A percentile compares a stretch with the other conserved stretches of the same genome.
phyloP scores from a whole-genome alignment of 2,888 invertebrate genomes.

The Thymelicus sylvestris region DNA sequence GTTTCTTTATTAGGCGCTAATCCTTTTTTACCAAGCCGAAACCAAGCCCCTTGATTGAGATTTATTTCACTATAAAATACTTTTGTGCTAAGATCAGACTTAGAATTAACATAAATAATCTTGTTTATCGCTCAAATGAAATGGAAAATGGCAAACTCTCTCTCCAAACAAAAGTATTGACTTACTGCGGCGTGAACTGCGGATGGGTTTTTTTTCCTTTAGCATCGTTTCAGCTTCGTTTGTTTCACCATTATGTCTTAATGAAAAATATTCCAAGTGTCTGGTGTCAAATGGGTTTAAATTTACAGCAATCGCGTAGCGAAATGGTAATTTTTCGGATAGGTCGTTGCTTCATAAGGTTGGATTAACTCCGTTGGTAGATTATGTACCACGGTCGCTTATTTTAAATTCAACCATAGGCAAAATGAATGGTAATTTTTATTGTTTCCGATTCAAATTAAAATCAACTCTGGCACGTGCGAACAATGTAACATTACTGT shows the following conservation, averaged over 20 bases:
- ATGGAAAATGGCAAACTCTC: conserved; percentile 2
- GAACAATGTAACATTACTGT: conserved; percentile 34
- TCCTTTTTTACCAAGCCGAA: no score
- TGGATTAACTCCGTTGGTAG: not conserved
- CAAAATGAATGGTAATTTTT: conserved; percentile 6
- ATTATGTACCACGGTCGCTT: no score
- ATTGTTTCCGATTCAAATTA: conserved; percentile 18
- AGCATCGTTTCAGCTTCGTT: conserved; percentile 14
- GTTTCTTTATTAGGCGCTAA: no score
- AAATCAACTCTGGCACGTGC: conserved; percentile 28
- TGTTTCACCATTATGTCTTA: not conserved
- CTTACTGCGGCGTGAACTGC: conserved; percentile 36
- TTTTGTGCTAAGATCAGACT: no score
- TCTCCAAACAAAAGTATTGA: conserved; percentile 20
- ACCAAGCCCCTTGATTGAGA: no score
- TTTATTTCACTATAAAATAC: not conserved
- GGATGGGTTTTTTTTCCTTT: conserved; percentile 19
- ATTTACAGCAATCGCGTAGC: not conserved
- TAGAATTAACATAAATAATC: no score
- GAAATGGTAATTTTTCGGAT: not conserved
- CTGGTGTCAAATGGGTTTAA: not conserved
- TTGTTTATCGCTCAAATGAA: not conserved
- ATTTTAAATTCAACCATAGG: not conserved
- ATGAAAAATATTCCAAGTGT: not conserved
- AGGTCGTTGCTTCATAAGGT: not conserved